Evolutionary conservation across 92 coral and sea anemone genomes (phyloP).

Genomic region (Siderastrea siderea): DNA sequence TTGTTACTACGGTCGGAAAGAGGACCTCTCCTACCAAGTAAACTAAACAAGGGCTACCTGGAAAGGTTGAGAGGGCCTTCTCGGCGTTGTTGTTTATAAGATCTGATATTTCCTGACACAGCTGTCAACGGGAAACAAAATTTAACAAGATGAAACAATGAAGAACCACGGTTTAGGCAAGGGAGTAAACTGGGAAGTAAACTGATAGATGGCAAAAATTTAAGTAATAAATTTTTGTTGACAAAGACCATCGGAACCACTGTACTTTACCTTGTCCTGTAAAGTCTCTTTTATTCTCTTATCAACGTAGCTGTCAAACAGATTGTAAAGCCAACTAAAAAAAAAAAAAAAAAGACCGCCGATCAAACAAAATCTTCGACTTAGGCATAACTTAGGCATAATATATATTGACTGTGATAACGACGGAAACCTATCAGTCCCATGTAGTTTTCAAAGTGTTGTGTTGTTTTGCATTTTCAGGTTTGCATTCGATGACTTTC

Average conservation of each 20-base stretch:
- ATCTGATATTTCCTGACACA: constrained; percentile 84
- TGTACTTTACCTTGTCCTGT: constrained; percentile 72
- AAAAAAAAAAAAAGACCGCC: not conserved
- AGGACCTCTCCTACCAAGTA: not conserved
- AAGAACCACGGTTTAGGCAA: not conserved
- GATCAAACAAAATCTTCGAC: too few species aligned
- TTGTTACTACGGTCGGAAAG: too few species aligned
- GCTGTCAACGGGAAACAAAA: constrained; percentile 42
- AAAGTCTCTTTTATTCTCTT: constrained; percentile 70
- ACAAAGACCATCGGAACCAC: too few species aligned
- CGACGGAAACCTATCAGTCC: too few species aligned
- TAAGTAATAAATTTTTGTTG: not conserved
- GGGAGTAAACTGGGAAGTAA: too few species aligned
- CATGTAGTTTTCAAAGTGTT: too few species aligned
- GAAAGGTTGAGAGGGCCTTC: constrained; percentile 88
- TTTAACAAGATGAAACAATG: not conserved
- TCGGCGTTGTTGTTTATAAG: constrained; percentile 90
- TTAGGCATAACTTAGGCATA: too few species aligned
- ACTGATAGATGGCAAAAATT: not conserved
- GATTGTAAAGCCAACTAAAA: constrained; percentile 93
- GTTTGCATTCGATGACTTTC: too few species aligned
- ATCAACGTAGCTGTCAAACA: constrained; percentile 76
- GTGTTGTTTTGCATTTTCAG: too few species aligned
- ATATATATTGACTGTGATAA: too few species aligned
- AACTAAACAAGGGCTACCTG: constrained; percentile 49